Conservation (phyloP, 2,797 vertebrate genomes). For the Todus mexicanus region DNA sequence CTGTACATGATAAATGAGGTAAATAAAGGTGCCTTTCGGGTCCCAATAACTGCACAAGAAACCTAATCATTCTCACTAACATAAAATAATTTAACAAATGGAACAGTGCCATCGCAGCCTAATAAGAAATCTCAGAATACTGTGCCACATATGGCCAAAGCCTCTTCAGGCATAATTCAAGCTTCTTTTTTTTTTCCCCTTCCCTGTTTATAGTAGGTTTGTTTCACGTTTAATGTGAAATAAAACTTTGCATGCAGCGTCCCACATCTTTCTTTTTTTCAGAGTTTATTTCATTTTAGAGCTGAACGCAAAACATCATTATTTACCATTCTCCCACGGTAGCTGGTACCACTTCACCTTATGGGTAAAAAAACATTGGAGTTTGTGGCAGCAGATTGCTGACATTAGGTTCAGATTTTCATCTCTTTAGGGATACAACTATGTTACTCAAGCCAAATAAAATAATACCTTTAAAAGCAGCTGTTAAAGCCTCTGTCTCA, state of each 20-base stretch:
- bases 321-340: neutral
- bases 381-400: neutral
- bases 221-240: conserved; percentile 2
- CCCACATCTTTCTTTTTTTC: neutral
- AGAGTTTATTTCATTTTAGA: neutral
- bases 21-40: conserved; percentile 66
- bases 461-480: neutral
- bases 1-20: conserved; percentile 70
- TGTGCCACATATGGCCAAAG: conserved; percentile 36
- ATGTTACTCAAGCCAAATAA: neutral
- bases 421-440: neutral
- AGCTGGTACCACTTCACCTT: neutral
- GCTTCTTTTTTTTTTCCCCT: neutral
- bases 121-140: conserved; percentile 59
- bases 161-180: conserved; percentile 19
- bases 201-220: neutral
- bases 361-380: neutral
- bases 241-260: neutral
- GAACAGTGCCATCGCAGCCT: conserved; percentile 52
- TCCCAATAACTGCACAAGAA: conserved; percentile 66
- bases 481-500: neutral
- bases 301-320: neutral
- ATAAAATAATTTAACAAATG: conserved; percentile 71
- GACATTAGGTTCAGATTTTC: neutral
- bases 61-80: conserved; percentile 64